phyloP scores from a whole-genome alignment of 2,113 vertebrate species.

The Melanocharis versteri region DNA sequence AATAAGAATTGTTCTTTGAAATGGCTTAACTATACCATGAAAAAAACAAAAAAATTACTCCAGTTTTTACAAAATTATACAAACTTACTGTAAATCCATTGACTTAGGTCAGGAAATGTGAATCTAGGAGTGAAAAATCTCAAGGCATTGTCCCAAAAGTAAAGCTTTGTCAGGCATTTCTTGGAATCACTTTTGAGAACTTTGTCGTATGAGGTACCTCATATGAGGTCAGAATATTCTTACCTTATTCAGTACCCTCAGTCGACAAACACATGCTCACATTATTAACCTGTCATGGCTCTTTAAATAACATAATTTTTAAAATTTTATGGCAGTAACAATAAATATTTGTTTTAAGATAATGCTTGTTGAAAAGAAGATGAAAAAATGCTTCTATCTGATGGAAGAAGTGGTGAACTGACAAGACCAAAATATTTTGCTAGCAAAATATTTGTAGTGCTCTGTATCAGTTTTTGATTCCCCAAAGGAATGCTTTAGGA shows the following conservation, averaged over 20 bases:
- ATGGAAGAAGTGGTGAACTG: rapidly evolving
- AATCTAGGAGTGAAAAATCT: not conserved
- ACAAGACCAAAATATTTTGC: not conserved
- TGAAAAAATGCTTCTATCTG: not conserved
- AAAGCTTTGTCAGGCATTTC: not conserved
- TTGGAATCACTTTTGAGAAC: not conserved
- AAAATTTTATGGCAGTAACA: not conserved
- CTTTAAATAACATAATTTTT: not conserved
- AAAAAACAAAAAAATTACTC: no score
- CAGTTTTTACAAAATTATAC: not conserved
- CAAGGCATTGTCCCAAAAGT: not conserved
- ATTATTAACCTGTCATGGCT: not conserved
- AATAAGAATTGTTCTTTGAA: not conserved
- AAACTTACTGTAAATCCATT: not conserved
- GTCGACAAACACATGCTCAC: not conserved
- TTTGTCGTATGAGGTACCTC: not conserved
- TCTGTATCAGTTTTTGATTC: not conserved
- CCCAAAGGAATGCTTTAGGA: not conserved
- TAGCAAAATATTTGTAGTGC: not conserved
- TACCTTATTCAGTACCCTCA: not conserved
- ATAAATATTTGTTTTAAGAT: not conserved
- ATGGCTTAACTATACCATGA: not conserved
- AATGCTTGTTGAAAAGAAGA: not conserved
- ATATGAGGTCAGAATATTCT: not conserved
- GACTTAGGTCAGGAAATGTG: not conserved